phyloP scores from a whole-genome alignment of 2,113 vertebrate species.

The Microcebus jonahi region DNA sequence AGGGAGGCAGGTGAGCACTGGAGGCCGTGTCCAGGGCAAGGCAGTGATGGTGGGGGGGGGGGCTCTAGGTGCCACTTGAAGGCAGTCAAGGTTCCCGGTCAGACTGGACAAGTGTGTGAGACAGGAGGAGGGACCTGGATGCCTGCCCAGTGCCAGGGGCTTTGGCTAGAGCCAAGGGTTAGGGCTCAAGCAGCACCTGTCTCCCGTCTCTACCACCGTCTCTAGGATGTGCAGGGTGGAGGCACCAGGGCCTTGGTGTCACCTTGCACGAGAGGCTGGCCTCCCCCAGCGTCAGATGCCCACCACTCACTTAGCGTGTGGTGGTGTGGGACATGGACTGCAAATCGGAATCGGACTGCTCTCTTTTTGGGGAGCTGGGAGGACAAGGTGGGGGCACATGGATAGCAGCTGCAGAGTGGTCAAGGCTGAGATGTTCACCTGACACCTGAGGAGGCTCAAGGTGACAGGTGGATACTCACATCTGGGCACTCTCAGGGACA shows the following conservation, averaged over 20 bases:
- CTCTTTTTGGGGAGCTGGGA: neutral
- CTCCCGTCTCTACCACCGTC: fast-evolving
- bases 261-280: fast-evolving
- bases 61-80: neutral
- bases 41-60: neutral
- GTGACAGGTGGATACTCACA: neutral
- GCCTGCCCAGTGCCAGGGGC: neutral
- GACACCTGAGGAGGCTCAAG: neutral
- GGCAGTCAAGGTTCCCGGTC: fast-evolving
- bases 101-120: fast-evolving
- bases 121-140: too few species aligned
- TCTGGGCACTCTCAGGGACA: neutral
- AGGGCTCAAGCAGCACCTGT: neutral
- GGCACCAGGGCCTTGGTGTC: neutral
- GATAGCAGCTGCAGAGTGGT: neutral
- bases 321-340: fast-evolving
- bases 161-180: fast-evolving
- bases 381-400: too few species aligned
- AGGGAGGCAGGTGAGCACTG: too few species aligned
- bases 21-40: neutral
- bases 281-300: neutral
- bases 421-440: neutral
- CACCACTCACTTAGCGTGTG: fast-evolving
- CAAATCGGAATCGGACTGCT: too few species aligned
- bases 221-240: fast-evolving